phyloP scores from a whole-genome alignment of 2,797 vertebrate species.

The Sebastes wilsoni region DNA sequence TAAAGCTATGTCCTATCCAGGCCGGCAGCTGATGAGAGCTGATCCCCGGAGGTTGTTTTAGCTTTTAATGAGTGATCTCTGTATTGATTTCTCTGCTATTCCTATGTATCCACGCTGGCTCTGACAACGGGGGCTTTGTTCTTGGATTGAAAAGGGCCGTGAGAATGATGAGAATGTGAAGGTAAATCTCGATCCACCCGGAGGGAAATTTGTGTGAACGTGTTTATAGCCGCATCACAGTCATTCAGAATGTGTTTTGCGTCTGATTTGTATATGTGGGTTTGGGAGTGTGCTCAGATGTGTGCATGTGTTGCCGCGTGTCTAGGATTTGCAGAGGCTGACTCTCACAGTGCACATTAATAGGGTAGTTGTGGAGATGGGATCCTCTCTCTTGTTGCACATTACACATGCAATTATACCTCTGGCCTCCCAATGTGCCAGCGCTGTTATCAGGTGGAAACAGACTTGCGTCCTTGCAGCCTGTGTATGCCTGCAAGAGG shows the following conservation, averaged over 20 bases:
- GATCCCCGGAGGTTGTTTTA: conserved; percentile 35
- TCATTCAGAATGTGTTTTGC: conserved; percentile 15
- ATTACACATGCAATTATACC: conserved; percentile 80
- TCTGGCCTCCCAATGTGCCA: conserved; percentile 67
- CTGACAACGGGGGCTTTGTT: conserved; percentile 57
- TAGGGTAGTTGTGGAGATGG: conserved; percentile 68
- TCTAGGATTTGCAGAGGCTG: conserved; percentile 43
- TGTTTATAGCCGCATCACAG: conserved; percentile 19
- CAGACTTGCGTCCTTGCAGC: conserved; percentile 65
- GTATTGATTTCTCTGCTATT: conserved; percentile 62
- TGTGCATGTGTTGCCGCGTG: conserved; percentile 47
- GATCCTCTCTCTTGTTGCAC: conserved; percentile 73
- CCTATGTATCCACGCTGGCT: conserved; percentile 34
- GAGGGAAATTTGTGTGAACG: conserved; percentile 11
- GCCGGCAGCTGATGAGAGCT: conserved; percentile 11
- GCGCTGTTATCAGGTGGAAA: conserved; percentile 76
- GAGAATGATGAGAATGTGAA: conserved; percentile 47
- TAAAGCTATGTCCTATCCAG: conserved; percentile 8
- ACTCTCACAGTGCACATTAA: conserved; percentile 66
- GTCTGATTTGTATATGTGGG: conserved; percentile 6
- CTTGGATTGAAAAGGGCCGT: conserved; percentile 19
- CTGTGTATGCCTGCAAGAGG: conserved; percentile 38
- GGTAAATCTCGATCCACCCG: conserved; percentile 28
- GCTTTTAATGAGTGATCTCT: conserved; percentile 66
- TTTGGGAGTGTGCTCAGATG: conserved; percentile 10